Evolutionary conservation across 1,140 invertebrate genomes (phyloP).

Genomic region (Temnothorax curvispinosus): DNA sequence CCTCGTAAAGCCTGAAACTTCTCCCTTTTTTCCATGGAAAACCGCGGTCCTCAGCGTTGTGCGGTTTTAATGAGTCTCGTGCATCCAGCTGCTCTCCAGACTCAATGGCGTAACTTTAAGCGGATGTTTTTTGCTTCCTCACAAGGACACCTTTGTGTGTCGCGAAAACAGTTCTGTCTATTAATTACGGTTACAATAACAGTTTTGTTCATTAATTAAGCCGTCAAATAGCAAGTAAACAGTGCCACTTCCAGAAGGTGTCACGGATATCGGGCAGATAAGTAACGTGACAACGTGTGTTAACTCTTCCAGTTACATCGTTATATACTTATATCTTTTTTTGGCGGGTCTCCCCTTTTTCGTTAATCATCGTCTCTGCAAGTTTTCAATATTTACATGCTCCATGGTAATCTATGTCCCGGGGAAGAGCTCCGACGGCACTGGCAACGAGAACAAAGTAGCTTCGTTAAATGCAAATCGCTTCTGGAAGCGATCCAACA

Average conservation of each 20-base stretch:
- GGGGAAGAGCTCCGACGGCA: background rate
- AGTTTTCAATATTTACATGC: conserved; percentile 62
- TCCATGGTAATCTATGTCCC: background rate
- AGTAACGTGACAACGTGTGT: background rate
- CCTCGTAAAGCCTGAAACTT: background rate
- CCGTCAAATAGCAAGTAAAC: background rate
- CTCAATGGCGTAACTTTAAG: conserved; percentile 56
- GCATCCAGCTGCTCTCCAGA: conserved; percentile 15
- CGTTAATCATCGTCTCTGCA: background rate
- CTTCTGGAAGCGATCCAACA: conserved; percentile 63
- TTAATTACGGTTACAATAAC: background rate
- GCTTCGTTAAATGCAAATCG: conserved; percentile 70
- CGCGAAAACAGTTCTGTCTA: background rate
- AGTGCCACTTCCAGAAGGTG: background rate
- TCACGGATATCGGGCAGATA: background rate
- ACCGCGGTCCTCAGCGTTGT: conserved; percentile 26
- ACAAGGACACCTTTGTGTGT: background rate
- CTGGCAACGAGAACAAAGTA: conserved; percentile 54
- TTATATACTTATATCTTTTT: background rate
- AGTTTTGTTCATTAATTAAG: background rate
- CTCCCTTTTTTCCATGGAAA: conserved; percentile 37
- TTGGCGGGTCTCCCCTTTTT: background rate
- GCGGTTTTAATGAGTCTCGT: conserved; percentile 71
- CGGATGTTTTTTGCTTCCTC: background rate
- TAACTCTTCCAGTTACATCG: background rate